Percentiles rank a stretch among this genome's conserved stretches.
phyloP scores from a whole-genome alignment of 2,797 vertebrate species.

The Coilia nasus region DNA sequence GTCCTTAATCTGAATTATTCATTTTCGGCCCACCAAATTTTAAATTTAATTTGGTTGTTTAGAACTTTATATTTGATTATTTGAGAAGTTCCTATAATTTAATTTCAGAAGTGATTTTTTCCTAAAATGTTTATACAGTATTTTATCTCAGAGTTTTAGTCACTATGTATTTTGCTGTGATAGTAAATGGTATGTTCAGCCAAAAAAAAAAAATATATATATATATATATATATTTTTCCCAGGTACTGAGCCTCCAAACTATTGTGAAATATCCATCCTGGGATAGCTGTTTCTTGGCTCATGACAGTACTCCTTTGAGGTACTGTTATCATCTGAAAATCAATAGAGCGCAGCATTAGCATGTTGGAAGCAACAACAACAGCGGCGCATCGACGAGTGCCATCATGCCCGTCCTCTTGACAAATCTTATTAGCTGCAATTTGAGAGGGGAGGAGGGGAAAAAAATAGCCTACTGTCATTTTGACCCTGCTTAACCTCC shows the following conservation, averaged over 20 bases:
- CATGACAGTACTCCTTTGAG: slow-evolving; percentile 33
- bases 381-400: slow-evolving; percentile 66
- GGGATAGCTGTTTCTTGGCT: background rate
- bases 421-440: slow-evolving; percentile 90
- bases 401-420: slow-evolving; percentile 77
- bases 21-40: no score
- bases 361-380: slow-evolving; percentile 37
- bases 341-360: slow-evolving; percentile 64
- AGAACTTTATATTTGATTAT: no score
- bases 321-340: slow-evolving; percentile 70
- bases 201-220: background rate
- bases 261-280: slow-evolving; percentile 2
- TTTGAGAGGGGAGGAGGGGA: slow-evolving; percentile 68
- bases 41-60: no score
- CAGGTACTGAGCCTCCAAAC: background rate
- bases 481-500: slow-evolving; percentile 92
- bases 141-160: no score
- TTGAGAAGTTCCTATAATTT: no score
- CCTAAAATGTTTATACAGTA: no score
- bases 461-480: slow-evolving; percentile 77
- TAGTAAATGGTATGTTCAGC: background rate
- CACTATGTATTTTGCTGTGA: no score
- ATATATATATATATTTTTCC: background rate
- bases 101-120: no score
- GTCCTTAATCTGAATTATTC: no score